Base-by-base conservation (phyloP, 2,113 vertebrate species). In the Smithornis capensis region DNA sequence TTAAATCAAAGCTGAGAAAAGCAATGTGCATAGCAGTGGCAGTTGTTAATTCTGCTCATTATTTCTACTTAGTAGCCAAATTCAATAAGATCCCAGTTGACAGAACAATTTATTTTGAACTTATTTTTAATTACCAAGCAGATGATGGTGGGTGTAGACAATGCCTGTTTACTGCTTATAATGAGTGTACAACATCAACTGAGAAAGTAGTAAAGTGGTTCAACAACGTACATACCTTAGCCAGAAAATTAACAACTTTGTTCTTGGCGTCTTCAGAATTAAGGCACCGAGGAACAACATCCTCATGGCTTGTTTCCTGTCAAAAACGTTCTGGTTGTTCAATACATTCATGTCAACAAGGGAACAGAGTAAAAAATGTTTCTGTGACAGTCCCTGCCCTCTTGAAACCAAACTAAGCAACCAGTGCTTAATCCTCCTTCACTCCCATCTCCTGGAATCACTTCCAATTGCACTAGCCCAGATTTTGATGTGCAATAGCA, bases 231-330 rank as follows among this genome's bases (percentile, higher is more conserved):
- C 98, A 74, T 98, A 99, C 99, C 99, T 99, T 99, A 87, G 98
- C 99, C 19, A 99, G 98, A 97, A 99, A 99, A 70, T 97, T 96
- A 50, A 99, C 97, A 77, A 99, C 98, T 97, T 98, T 98, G 81
- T 96, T 98, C 97, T 98, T 99, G 9, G 86, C 98, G 62, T 98
- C 98, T 94, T 99, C 98, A 45, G 98, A 98, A 89, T 92, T 90
- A 92, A 99, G 98, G 95, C 99, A 99, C 81, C 98, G 97, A 80
- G 99, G 98, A 96, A 99, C 98, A 14, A 99, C 96, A 76, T 98
- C 98, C 96, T 99, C 99, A 22, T 99, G 99, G 95, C 98, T 98
- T 90, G 99, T 99, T 90, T 97, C 98, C 99, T 99, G 63, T 90
- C 83, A 95, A 80, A 70, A 91, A 69, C 21, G 47, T 71, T 29